Base-by-base conservation (phyloP, 2,113 vertebrate species). In the Phasianus colchicus region DNA sequence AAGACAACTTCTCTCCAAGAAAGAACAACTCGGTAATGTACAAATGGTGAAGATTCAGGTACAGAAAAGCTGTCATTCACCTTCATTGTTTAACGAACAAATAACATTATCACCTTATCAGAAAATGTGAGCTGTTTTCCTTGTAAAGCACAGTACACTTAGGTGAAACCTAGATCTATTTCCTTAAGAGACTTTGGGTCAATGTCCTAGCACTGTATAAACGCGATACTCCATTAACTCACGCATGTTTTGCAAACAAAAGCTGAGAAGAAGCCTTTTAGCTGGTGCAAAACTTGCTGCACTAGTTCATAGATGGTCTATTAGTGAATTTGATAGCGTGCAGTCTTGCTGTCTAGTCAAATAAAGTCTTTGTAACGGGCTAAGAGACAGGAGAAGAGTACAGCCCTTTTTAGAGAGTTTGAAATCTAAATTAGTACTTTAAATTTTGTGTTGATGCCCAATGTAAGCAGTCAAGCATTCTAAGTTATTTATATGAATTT, bases 171-270 rank as follows among this genome's bases (percentile, higher is more conserved):
- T 78, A 54, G 70, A 84, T 92, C 88, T 84, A 48, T 93, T 89
- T 95, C 81, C 81, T 87, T 73, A 89, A 91, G 80, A 92, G 45
- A 75, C 65, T 79, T 79, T 82, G 82, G 71, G 85, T 91, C 89
- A 93, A 89, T 96, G 93, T 38, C 32, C 84, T 43, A 89, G 70
- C 71, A 76, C 77, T 95, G 88, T 72, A 86, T 85, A 92, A 93
- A 97, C 43, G 29, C 84, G 92, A 96, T 96, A 94, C 84, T 92
- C 94, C 87, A 97, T 97, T 95, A 97, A 91, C 84, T 90, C 75
- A 81, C 34, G 29, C 58, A 94, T 95, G 92, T 96, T 98, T 96
- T 96, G 91, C 93, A 97, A 97, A 97, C 89, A 97, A 87, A 97
- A 75, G 93, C 78, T 88, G 77, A 89, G 84, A 90, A 73, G 74